Base-by-base conservation (phyloP, 2,888 invertebrate species). In the Hoplodrina ambigua region DNA sequence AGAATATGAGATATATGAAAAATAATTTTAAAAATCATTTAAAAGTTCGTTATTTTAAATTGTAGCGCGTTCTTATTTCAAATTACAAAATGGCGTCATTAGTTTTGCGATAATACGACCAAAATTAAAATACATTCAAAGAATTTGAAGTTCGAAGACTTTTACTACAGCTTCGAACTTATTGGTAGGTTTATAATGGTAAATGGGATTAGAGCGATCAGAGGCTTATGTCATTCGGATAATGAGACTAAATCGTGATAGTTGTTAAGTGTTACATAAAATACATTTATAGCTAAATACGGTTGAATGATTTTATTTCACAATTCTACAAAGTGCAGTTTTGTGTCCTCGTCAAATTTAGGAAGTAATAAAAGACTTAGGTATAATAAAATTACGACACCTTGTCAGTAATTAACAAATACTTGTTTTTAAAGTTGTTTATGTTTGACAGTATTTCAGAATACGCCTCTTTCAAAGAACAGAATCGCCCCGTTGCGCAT, bases 71-170 rank as follows among this genome's bases (percentile, higher is more conserved):
- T 75, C 19, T 49, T n/a, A 56, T 10, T 61, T 0, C 11, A 57
- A 53, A 41, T 5, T 10, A 30, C 4, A 55, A 65, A 53, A 57
- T 49, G 61, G 41, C 37, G 37, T 37, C 25, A 19, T n/a, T 11
- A 13, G 7, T 25, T 15, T 52, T 17, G n/a, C 11, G 62, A 58
- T 57, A 65, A 78, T 64, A 75, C 69, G 56, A 68, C 17, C 71
- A 66, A 61, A 70, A 52, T 20, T 54, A 53, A 41, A 71, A 55
- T 19, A 69, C 53, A 75, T 41, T 72, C 57, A 61, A 82, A 46
- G 57, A 72, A 69, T 69, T 56, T n/a, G 63, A 64, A 70, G 64
- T 78, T 61, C 60, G 65, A 85, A 86, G 76, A 75, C 76, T 83
- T 37, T 79, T 59, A 53, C 71, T 78, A 79, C 78, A 80, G 78